Percentiles rank a stretch among this genome's conserved stretches.
phyloP scores from a whole-genome alignment of 2,888 invertebrate genomes.

The Zelleria hepariella region DNA sequence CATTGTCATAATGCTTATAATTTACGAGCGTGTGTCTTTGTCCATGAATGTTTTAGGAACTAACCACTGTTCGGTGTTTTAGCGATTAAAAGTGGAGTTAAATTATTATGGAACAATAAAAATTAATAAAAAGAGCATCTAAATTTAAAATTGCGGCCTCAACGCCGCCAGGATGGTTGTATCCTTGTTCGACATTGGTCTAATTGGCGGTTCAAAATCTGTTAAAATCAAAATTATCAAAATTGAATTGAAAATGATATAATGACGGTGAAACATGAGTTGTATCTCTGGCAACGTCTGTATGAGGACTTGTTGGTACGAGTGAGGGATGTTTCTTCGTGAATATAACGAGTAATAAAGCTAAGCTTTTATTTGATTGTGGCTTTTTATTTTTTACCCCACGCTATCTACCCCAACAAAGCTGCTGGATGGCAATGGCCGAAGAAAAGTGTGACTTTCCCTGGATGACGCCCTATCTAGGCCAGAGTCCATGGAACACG shows the following conservation, averaged over 20 bases:
- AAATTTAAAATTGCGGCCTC: slow-evolving; percentile 26
- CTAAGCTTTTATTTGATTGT: slow-evolving; percentile 80
- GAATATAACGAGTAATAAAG: slow-evolving; percentile 82
- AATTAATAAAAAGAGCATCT: background rate
- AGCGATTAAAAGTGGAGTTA: slow-evolving; percentile 49
- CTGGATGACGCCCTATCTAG: too few relatives aligned
- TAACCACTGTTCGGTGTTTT: slow-evolving; percentile 68
- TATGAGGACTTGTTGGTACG: slow-evolving; percentile 62
- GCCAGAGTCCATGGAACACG: too few relatives aligned
- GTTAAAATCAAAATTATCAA: slow-evolving; percentile 55
- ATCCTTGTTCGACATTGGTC: slow-evolving; percentile 44
- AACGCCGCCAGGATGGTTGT: slow-evolving; percentile 26
- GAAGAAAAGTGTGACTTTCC: too few relatives aligned
- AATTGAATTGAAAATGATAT: slow-evolving; percentile 41
- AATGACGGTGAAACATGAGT: slow-evolving; percentile 40
- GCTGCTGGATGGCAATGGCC: too few relatives aligned
- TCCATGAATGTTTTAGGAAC: slow-evolving; percentile 68
- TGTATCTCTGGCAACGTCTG: slow-evolving; percentile 54
- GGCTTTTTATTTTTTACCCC: slow-evolving; percentile 46
- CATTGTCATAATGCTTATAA: slow-evolving; percentile 73
- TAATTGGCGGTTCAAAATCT: slow-evolving; percentile 52
- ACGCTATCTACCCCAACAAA: background rate
- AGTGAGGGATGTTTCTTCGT: slow-evolving; percentile 73
- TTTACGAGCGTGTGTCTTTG: slow-evolving; percentile 73
- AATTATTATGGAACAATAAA: slow-evolving; percentile 30